Evolutionary conservation across 2,888 invertebrate genomes (phyloP), one percentile per base, ranked within the genome.

Genomic region (Diploptera punctata): DNA sequence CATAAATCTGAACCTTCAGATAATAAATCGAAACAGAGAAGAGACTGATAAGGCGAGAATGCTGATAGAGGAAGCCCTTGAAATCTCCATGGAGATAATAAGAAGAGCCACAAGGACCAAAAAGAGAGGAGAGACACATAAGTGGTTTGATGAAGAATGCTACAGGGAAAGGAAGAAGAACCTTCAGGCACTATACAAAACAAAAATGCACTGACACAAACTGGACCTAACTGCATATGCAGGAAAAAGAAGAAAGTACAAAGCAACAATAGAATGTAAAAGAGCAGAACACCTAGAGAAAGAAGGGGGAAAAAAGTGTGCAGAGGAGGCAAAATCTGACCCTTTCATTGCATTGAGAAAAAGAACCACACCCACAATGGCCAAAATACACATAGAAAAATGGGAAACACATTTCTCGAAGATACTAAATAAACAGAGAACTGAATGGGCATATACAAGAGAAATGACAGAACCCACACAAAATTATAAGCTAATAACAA

Each of bases 171-270:
- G 49, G 49, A 49, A 49, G n/a, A n/a, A 18, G 5, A 49, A 4
- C 5, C 49, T n/a, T 7, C 49, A 49, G 19, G 19, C 49, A 49
- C n/a, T 49, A n/a, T n/a, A 49, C 19, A n/a, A 7, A 49, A n/a
- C 49, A 49, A 49, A 49, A 49, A 7, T 49, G n/a, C n/a, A 49
- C 49, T 5, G 5, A 49, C 49, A n/a, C 4, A 7, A 7, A 49
- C 10, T 5, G n/a, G 49, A 49, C 19, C 49, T 49, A 49, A 49
- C 19, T 13, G n/a, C 49, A 4, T 49, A 49, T 49, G 19, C 49
- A 49, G 49, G n/a, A 49, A 49, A 49, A 49, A 49, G 49, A 49
- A 49, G n/a, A 49, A 49, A 49, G n/a, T 49, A 49, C n/a, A 49
- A 49, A 49, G 49, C 49, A 49, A 4, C n/a, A 49, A 49, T 49